A percentile compares a stretch with the other conserved stretches of the same genome.
Conservation (phyloP, 2,888 invertebrate genomes). For the Anagyrus pseudococci region DNA sequence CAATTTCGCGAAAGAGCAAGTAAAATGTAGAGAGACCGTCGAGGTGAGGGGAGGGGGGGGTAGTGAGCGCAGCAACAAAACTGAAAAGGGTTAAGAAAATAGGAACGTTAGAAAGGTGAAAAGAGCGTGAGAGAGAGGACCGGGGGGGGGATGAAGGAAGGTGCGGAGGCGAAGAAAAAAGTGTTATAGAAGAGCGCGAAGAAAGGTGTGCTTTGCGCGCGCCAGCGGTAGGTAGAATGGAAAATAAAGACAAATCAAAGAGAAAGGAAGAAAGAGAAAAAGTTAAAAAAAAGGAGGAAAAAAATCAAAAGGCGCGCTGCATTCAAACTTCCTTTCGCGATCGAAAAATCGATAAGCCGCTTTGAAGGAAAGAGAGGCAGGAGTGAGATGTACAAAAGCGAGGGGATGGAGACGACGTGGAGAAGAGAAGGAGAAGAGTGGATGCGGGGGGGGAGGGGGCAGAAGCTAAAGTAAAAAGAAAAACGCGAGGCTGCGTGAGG, state of each 20-base stretch:
- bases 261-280: constrained; percentile 20
- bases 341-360: constrained; percentile 36
- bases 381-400: background rate
- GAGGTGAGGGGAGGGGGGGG: background rate
- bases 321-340: constrained; percentile 31
- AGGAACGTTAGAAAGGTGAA: too few relatives aligned
- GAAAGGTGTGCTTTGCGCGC: constrained; percentile 29
- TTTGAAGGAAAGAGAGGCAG: constrained; percentile 15
- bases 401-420: background rate
- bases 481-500: too few relatives aligned
- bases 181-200: constrained; percentile 15
- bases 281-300: constrained; percentile 12
- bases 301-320: constrained; percentile 37
- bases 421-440: background rate
- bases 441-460: background rate
- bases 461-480: background rate
- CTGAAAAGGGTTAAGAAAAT: background rate
- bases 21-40: constrained; percentile 1
- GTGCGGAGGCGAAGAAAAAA: constrained; percentile 6
- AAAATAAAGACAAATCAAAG: background rate
- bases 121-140: too few relatives aligned
- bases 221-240: too few relatives aligned
- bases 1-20: constrained; percentile 32
- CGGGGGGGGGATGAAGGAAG: background rate
- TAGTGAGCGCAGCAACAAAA: background rate